Evolutionary conservation across 1,140 invertebrate genomes (phyloP), one percentile per base, ranked within the genome.

Genomic region (Tetragnatha versicolor): DNA sequence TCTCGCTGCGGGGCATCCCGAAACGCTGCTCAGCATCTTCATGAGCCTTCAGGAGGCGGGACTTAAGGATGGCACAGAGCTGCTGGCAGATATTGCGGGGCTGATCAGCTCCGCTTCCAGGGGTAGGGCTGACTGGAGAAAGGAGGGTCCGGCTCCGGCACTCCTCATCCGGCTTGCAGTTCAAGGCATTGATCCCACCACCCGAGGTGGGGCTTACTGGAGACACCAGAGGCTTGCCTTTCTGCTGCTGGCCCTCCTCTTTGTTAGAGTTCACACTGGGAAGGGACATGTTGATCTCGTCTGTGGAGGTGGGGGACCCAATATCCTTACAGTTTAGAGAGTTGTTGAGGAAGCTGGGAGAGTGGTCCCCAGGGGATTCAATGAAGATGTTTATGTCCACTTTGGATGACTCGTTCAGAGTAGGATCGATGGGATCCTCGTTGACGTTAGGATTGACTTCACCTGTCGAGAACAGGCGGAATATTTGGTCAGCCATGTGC

Each of bases 1-100:
- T 75, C 20, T 68, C 80, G 14, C 61, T 72, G 42, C 51, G 35
- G 7, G 79, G 63, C 79, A 80, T 80, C 27, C 88, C 89, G 76
- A 87, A 89, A 39, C 88, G 86, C 35, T 87, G 86, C 0, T 88
- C 87, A 6, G 92, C 88, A 82, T 90, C 89, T 20, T 88, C 87
- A 42, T 93, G 91, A 7, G 92, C 92, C 76, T 92, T 90, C 3
- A 91, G 86, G 55, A 94, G 86, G 83, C 93, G 92, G 20, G 89
- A 88, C 82, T 93, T 91, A 66, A 94, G 90, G 29, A 93, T 86
- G 2, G 90, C 89, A 84, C 92, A 93, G 25, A 93, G 88, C 81
- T 91, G 72, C 35, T 90, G 47, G 90, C 91, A 84, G 91, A 93
- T 12, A 92, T 91, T 83, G 90, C 84, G 79, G 63, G 80, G 27